Percentiles rank a stretch among this genome's conserved stretches.
Conservation (phyloP, 2,113 vertebrate species). For the Bombycilla garrulus region DNA sequence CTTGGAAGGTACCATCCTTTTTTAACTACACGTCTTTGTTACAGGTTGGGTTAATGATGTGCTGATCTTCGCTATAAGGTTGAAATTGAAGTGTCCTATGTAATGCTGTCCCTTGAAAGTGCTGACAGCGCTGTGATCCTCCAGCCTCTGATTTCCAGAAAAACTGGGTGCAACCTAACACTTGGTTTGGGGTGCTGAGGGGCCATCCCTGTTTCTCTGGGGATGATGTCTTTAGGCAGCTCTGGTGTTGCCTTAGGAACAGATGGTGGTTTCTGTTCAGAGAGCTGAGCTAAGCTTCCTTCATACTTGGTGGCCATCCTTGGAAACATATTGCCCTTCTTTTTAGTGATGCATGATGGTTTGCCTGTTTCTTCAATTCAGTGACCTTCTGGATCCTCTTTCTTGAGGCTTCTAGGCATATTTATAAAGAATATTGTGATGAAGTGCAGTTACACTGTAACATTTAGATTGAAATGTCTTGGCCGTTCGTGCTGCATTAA, state of each 20-base stretch:
- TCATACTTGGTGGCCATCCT: slow-evolving; percentile 1
- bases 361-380: background rate
- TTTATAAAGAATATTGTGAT: background rate
- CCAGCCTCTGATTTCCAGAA: background rate
- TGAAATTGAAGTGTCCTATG: background rate
- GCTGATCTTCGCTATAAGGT: background rate
- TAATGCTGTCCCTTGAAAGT: background rate
- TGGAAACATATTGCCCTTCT: background rate
- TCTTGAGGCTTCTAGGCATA: background rate
- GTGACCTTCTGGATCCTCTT: background rate
- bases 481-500: slow-evolving; percentile 2
- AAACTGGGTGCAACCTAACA: background rate
- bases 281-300: slow-evolving; percentile 11
- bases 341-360: background rate
- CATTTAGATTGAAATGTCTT: background rate
- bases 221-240: background rate
- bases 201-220: background rate
- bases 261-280: slow-evolving; percentile 60
- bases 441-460: background rate
- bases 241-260: slow-evolving; percentile 36
- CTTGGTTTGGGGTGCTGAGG: background rate
- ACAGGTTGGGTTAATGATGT: background rate
- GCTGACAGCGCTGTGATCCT: background rate
- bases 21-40: background rate
- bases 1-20: slow-evolving; percentile 60